These are phyloP conservation scores for Agelaius tricolor DNA, from an alignment of 2,113 vertebrate species.

Conservation along the genomic window DNA sequence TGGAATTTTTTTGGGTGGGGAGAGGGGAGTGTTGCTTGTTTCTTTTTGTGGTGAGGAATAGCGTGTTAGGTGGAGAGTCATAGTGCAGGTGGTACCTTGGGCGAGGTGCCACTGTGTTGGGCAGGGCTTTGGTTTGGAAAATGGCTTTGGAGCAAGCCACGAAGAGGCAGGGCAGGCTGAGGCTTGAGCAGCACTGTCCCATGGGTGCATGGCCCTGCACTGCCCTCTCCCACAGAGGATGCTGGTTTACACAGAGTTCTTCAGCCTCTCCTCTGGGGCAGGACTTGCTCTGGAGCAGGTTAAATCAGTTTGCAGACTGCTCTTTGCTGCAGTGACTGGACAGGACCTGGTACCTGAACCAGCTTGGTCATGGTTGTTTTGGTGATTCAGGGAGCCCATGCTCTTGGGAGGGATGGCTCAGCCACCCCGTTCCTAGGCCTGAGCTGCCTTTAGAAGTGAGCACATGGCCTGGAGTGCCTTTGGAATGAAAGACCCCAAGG, in stretches of 20 bases:
- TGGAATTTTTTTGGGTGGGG: neutral
- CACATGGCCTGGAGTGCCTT: neutral
- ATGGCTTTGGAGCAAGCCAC: neutral
- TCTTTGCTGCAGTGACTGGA: neutral
- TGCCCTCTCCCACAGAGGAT: neutral
- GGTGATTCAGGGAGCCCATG: neutral
- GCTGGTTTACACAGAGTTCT: neutral
- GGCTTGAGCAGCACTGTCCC: neutral
- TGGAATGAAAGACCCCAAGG: neutral
- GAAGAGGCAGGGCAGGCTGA: neutral
- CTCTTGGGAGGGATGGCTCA: neutral
- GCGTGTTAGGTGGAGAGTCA: accelerated
- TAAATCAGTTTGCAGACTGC: neutral
- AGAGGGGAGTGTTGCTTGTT: neutral
- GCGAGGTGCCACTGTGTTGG: neutral
- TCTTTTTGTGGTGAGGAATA: neutral
- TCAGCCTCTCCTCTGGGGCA: neutral
- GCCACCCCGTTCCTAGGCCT: neutral
- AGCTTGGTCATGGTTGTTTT: neutral
- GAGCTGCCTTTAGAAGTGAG: neutral
- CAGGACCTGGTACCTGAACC: neutral
- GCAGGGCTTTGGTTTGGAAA: neutral
- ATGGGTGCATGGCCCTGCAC: accelerated
- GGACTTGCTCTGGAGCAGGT: neutral
- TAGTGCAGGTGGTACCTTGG: neutral